These are phyloP conservation scores for Amblyjoppa proteus DNA, from an alignment of 2,888 invertebrate genomes.

Conservation along the genomic window DNA sequence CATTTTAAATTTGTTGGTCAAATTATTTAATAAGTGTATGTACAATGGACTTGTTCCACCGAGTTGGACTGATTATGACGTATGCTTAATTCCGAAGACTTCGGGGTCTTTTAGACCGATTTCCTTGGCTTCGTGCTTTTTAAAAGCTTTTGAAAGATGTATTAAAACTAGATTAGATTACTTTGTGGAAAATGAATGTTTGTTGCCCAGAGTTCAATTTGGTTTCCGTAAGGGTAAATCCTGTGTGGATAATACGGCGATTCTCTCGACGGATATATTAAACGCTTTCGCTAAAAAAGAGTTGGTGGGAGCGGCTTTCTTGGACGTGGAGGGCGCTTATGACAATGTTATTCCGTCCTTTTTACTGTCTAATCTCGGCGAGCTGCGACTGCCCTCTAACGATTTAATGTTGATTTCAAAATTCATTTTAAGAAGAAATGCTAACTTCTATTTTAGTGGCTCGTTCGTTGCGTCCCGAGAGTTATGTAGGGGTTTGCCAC, in stretches of 20 bases:
- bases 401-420: background rate
- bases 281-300: slow-evolving; percentile 3
- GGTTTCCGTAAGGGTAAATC: slow-evolving; percentile 9
- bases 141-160: background rate
- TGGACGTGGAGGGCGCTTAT: slow-evolving; percentile 11
- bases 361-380: no score
- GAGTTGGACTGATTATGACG: background rate
- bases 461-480: background rate
- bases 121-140: background rate
- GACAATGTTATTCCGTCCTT: background rate
- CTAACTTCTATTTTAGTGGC: background rate
- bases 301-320: background rate
- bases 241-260: slow-evolving; percentile 10
- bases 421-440: background rate
- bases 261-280: slow-evolving; percentile 9
- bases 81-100: background rate
- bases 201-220: background rate
- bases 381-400: background rate
- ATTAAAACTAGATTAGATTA: background rate
- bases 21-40: background rate
- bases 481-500: background rate
- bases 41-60: background rate
- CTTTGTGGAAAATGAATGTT: background rate
- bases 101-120: background rate
- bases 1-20: background rate